Percentiles rank a stretch among this genome's conserved stretches.
These are phyloP conservation scores for Stenotaenia linearis DNA, from an alignment of 2,888 invertebrate genomes.

Conservation along the genomic window DNA sequence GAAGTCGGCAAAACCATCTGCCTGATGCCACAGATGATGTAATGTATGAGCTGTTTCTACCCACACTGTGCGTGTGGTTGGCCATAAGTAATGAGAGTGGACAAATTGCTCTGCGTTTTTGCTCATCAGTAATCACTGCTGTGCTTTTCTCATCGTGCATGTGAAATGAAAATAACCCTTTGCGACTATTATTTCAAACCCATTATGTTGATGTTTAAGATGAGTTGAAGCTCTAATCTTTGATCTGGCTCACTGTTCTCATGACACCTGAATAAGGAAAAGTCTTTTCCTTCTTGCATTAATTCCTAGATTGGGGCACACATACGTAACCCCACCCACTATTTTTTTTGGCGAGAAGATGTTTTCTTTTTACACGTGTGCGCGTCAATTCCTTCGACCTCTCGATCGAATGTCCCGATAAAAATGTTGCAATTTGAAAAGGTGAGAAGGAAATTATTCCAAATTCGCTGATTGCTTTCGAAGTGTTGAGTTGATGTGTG, in stretches of 20 bases:
- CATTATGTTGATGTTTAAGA: not conserved
- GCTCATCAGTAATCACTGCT: constrained; percentile 9
- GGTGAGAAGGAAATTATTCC: not conserved
- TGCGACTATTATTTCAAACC: not conserved
- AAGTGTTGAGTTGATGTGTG: too few species aligned
- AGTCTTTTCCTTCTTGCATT: not conserved
- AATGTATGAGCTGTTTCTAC: not conserved
- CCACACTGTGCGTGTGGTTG: not conserved
- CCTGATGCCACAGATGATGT: not conserved
- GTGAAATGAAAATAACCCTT: constrained; percentile 9
- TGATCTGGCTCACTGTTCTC: constrained; percentile 5
- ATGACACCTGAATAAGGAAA: not conserved
- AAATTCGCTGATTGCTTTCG: too few species aligned
- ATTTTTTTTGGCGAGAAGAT: not conserved
- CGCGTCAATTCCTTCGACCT: too few species aligned
- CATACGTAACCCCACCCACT: not conserved
- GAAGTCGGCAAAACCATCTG: not conserved
- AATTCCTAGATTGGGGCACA: not conserved
- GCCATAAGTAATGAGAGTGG: not conserved
- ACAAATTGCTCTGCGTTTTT: constrained; percentile 3
- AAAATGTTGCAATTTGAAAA: not conserved
- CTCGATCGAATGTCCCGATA: not conserved
- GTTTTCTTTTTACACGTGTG: not conserved
- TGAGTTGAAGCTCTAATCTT: constrained; percentile 1
- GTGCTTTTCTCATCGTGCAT: not conserved